These are phyloP conservation scores for Hypolimnas misippus DNA, from an alignment of 2,888 invertebrate genomes.

Conservation along the genomic window DNA sequence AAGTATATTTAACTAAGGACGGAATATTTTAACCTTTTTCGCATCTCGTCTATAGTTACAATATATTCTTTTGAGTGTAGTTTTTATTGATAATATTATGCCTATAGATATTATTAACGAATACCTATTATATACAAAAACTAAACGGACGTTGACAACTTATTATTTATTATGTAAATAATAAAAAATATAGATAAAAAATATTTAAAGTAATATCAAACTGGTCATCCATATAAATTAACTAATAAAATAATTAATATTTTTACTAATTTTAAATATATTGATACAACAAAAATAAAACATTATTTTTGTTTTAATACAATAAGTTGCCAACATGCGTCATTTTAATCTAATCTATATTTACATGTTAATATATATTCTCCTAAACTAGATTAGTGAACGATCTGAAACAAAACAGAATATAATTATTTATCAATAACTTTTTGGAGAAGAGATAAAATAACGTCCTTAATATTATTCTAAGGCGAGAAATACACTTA, in stretches of 20 bases:
- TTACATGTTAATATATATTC: slow-evolving; percentile 38
- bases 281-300: no score
- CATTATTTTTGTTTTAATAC: slow-evolving; percentile 37
- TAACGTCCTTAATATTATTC: no score
- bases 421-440: no score
- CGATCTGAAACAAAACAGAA: slow-evolving; percentile 24
- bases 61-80: not conserved
- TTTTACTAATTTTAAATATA: no score
- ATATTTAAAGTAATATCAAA: not conserved
- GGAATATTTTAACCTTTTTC: no score
- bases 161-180: slow-evolving; percentile 36
- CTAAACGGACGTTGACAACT: slow-evolving; percentile 42
- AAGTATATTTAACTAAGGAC: no score
- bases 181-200: not conserved
- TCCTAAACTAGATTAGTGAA: not conserved
- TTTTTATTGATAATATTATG: not conserved
- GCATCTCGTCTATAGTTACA: not conserved
- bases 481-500: no score
- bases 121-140: slow-evolving; percentile 19
- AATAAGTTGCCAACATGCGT: slow-evolving; percentile 75
- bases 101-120: not conserved
- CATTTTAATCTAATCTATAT: slow-evolving; percentile 38
- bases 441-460: no score
- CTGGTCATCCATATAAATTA: no score
- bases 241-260: no score